A percentile compares a stretch with the other conserved stretches of the same genome.
These are phyloP conservation scores for Tragelaphus strepsiceros DNA, from an alignment of 2,113 vertebrate genomes.

Conservation along the genomic window DNA sequence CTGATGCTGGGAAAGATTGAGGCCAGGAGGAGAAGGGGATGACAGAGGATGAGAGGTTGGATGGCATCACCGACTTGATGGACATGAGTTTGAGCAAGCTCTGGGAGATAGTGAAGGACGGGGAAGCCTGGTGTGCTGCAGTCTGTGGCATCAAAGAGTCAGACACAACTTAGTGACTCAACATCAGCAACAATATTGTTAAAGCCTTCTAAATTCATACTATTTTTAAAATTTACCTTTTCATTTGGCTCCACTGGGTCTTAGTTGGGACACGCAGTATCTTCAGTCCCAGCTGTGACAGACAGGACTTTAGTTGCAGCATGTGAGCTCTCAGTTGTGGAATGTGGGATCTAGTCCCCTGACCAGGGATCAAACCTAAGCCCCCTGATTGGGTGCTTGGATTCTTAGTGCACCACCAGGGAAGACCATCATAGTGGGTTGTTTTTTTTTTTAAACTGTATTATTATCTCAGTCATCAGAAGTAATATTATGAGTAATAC, in stretches of 20 bases:
- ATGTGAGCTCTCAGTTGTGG: accelerated
- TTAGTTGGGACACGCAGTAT: accelerated
- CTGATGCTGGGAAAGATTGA: too few relatives aligned
- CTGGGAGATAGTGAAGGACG: accelerated
- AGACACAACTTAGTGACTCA: neutral
- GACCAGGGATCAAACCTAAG: accelerated
- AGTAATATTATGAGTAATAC: too few relatives aligned
- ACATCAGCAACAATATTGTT: too few relatives aligned
- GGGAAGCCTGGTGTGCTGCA: too few relatives aligned
- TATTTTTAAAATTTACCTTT: neutral
- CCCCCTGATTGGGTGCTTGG: accelerated
- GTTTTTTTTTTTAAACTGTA: neutral
- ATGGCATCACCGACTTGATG: accelerated
- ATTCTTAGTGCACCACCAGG: too few relatives aligned
- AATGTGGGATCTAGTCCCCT: too few relatives aligned
- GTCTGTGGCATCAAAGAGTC: too few relatives aligned
- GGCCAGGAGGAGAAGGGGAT: accelerated
- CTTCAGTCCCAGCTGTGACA: too few relatives aligned
- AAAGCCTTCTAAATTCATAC: neutral
- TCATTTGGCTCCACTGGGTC: too few relatives aligned
- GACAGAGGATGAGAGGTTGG: too few relatives aligned
- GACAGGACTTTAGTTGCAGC: too few relatives aligned
- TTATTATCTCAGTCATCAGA: neutral
- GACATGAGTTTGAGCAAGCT: too few relatives aligned
- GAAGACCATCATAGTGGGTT: neutral